Base-by-base conservation (phyloP, 2,113 vertebrate genomes). In the Carassius carassius region DNA sequence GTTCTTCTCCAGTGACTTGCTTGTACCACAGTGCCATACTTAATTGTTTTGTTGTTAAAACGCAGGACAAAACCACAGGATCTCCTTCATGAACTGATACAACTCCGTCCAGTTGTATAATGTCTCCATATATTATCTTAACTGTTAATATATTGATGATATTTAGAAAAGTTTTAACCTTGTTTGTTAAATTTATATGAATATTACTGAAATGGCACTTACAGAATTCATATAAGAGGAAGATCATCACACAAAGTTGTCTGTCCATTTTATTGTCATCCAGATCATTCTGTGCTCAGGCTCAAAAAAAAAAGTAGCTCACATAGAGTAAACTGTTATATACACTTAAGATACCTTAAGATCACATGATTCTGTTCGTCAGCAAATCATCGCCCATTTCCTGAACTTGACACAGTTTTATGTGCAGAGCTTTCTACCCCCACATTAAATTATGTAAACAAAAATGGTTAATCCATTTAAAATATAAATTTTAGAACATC, bases 341-440 rank as follows among this genome's bases (percentile, higher is more conserved):
- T 75, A 16, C 47, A 17, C 47, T 29, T 76, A 41, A 41, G 41
- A 54, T 29, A 49, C 13, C 44, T 44, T 73, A 14, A 54, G 16
- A 25, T 76, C 47, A 76, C 74, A 54, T 76, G 73, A 19, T 76
- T 76, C 35, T 37, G 6, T 32, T n/a, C 7, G 25, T 21, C 49
- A 56, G 75, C 77, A 79, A 79, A 62, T 62, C 77, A 63, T 79
- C 5, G 12, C 54, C 35, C 77, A 79, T 79, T 79, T 79, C 77
- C 54, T 79, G 77, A 35, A 63, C 12, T 44, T 79, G 56, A 62
- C 56, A 62, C 54, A 62, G 56, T 79, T 79, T 79, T 17, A 54
- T 9, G 23, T 25, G 44, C 41, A 23, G 7, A 3, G 44, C 44
- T 75, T 75, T 6, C 25, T 54, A 29, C 47, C 56, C 14, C 54